Conservation (phyloP, 2,797 vertebrate genomes). For the Luscinia luscinia region DNA sequence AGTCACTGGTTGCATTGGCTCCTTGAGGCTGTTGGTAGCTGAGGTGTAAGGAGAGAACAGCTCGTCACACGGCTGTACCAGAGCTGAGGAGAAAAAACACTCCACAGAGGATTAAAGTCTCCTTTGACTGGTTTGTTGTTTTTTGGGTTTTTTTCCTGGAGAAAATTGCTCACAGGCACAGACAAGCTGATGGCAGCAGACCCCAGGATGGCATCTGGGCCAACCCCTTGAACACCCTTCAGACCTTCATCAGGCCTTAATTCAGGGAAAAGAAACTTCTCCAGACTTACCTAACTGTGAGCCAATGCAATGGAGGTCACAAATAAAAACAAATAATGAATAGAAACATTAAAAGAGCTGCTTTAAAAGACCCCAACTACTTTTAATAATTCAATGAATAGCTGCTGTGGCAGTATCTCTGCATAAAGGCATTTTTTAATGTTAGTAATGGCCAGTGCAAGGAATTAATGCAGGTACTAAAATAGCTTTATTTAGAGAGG, state of each 20-base stretch:
- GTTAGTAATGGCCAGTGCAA: not conserved
- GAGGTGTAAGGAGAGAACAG: not conserved
- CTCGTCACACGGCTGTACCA: not conserved
- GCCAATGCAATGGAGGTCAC: not conserved
- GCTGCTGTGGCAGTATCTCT: not conserved
- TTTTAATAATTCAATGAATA: not conserved
- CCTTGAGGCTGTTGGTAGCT: not conserved
- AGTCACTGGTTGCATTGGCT: not conserved
- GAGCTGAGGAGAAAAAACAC: not conserved
- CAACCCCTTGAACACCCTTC: not conserved
- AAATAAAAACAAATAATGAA: not conserved
- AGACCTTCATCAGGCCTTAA: not conserved
- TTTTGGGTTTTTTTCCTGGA: not conserved
- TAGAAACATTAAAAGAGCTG: not conserved
- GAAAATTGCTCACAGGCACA: not conserved
- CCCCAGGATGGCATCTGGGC: not conserved
- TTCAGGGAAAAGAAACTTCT: not conserved
- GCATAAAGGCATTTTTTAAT: not conserved
- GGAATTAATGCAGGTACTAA: not conserved
- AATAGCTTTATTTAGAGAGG: constrained; percentile 8
- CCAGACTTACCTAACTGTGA: not conserved
- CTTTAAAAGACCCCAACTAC: not conserved
- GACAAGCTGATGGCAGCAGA: not conserved
- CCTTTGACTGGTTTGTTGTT: not conserved
- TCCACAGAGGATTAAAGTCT: not conserved